Base-by-base conservation (phyloP, 2,113 vertebrate genomes). In the Hyaena hyaena region DNA sequence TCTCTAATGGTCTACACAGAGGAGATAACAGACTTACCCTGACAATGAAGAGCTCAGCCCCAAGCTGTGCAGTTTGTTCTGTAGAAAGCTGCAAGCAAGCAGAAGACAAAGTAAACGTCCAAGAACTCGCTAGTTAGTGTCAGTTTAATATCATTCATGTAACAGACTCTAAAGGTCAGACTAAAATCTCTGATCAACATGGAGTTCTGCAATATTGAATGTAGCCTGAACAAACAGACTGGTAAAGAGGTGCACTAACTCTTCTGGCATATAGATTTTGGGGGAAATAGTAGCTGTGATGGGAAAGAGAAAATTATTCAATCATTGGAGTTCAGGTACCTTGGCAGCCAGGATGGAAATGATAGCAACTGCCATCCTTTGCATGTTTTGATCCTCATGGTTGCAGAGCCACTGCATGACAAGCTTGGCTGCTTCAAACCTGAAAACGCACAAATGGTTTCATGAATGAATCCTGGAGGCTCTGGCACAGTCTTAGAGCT, bases 401-500 rank as follows among this genome's bases (percentile, higher is more conserved):
- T 99, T 99, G 97, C 99, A 99, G 81, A 99, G 99, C 99, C 99
- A 99, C 98, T 99, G 99, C 99, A 99, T 99, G 96, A 99, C 99
- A 91, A 99, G 99, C 98, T 99, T 99, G 90, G 99, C 99, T 81
- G 99, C 99, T 98, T 99, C 99, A 98, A 99, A 99, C 98, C 99
- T 99, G 98, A 7, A 96, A 98, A 92, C 71, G 95, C 93, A 97
- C 58, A 96, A 80, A 26, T 31, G 39, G 88, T 77, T 94, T 92
- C 77, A 93, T 55, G 16, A 90, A 85, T 93, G 53, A 90, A 83
- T 87, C 5, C 43, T 63, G 23, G 76, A 89, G 69, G 8, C 24
- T 55, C 17, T 68, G 33, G 26, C 53, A 87, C 3, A n/a, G 28
- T 68, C 94, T 90, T 73, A 96, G 68, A 95, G 63, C 16, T 88